These are phyloP conservation scores for Pristionchus entomophagus DNA, from an alignment of 2,888 invertebrate genomes.

Conservation along the genomic window DNA sequence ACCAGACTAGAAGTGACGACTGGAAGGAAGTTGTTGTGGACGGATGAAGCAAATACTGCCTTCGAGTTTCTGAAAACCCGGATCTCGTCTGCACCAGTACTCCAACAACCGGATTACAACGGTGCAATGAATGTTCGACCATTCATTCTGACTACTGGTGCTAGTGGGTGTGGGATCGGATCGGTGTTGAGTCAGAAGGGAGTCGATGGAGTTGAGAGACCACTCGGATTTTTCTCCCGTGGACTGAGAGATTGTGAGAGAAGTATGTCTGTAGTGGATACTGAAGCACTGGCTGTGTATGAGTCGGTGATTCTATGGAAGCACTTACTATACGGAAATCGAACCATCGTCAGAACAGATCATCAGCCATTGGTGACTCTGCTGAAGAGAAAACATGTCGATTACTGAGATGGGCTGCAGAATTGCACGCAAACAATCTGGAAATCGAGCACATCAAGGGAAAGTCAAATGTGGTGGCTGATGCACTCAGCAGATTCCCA, in stretches of 20 bases:
- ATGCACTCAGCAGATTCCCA: neutral
- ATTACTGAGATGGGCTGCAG: neutral
- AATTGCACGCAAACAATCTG: neutral
- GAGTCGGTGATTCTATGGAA: neutral
- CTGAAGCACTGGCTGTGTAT: neutral
- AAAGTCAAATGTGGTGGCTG: neutral
- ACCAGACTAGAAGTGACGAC: neutral
- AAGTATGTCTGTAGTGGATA: neutral
- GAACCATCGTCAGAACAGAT: neutral
- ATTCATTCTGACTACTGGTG: constrained; percentile 18
- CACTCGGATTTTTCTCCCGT: neutral
- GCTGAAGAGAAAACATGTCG: neutral
- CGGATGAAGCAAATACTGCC: neutral
- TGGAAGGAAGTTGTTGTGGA: constrained; percentile 2
- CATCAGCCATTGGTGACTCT: neutral
- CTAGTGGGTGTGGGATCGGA: neutral
- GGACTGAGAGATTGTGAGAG: neutral
- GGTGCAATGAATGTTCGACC: neutral
- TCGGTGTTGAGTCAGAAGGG: neutral
- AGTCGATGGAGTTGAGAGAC: neutral
- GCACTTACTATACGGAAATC: neutral
- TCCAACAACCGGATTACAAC: neutral
- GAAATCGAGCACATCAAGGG: constrained; percentile 16
- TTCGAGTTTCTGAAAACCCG: neutral
- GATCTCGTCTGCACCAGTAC: neutral